Evolutionary conservation across 2,888 invertebrate genomes (phyloP).

Genomic region (Candidula unifasciata): DNA sequence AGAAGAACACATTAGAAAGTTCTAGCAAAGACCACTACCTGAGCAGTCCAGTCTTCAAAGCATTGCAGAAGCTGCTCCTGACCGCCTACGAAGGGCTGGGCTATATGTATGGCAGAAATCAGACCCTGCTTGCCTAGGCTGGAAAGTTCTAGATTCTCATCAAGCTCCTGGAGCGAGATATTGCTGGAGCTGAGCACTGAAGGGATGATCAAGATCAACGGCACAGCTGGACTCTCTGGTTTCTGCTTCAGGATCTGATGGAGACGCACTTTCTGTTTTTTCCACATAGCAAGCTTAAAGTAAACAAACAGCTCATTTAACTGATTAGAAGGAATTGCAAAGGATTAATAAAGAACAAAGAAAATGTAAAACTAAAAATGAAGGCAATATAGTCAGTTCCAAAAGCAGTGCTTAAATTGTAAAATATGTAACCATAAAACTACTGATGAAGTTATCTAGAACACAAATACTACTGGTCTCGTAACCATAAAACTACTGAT

Average conservation of each 20-base stretch:
- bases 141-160: conserved; percentile 55
- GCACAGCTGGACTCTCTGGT: conserved; percentile 62
- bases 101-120: conserved; percentile 58
- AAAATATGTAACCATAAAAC: too few relatives aligned
- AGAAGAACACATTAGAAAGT: neutral
- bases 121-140: conserved; percentile 57
- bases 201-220: conserved; percentile 68
- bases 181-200: conserved; percentile 38
- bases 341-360: too few relatives aligned
- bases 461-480: too few relatives aligned
- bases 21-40: conserved; percentile 27
- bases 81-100: conserved; percentile 52
- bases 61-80: conserved; percentile 25
- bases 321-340: too few relatives aligned
- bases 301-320: neutral
- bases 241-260: conserved; percentile 62
- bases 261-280: conserved; percentile 59
- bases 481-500: too few relatives aligned
- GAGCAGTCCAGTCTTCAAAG: conserved; percentile 39
- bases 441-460: too few relatives aligned
- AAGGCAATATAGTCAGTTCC: neutral
- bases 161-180: conserved; percentile 7
- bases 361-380: neutral
- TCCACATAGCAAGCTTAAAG: conserved; percentile 61
- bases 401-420: too few relatives aligned